These are phyloP conservation scores for Hydropsyche tenuis DNA, from an alignment of 1,140 invertebrate genomes.

Conservation along the genomic window DNA sequence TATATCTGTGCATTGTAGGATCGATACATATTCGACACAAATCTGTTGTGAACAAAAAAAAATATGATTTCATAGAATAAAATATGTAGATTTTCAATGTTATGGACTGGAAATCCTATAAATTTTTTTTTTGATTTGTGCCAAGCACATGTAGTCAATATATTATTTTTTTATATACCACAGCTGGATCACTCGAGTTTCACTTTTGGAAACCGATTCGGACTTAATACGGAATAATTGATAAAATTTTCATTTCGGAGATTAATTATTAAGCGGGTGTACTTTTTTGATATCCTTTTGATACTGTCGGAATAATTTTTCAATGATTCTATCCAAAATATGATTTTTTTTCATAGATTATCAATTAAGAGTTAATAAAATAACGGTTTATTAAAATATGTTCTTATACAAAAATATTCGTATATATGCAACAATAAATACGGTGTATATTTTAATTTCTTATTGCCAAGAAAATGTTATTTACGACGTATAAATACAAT, in stretches of 20 bases:
- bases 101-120: too few species aligned
- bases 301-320: neutral
- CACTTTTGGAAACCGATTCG: too few species aligned
- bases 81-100: neutral
- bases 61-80: neutral
- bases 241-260: too few species aligned
- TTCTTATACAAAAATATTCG: neutral
- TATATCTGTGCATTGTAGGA: conserved; percentile 3
- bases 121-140: neutral
- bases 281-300: too few species aligned
- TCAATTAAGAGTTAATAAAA: too few species aligned
- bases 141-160: too few species aligned
- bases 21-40: conserved; percentile 6
- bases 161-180: too few species aligned
- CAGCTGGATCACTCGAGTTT: too few species aligned
- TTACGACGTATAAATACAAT: neutral
- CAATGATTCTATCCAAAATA: neutral
- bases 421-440: conserved; percentile 43
- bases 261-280: too few species aligned
- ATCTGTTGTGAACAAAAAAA: neutral
- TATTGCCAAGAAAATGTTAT: conserved; percentile 38
- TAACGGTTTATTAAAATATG: conserved; percentile 20
- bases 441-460: conserved; percentile 4
- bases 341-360: neutral
- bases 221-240: too few species aligned